Percentiles rank a stretch among this genome's conserved stretches.
These are phyloP conservation scores for Synodontis membranacea DNA, from an alignment of 2,113 vertebrate genomes.

Conservation along the genomic window DNA sequence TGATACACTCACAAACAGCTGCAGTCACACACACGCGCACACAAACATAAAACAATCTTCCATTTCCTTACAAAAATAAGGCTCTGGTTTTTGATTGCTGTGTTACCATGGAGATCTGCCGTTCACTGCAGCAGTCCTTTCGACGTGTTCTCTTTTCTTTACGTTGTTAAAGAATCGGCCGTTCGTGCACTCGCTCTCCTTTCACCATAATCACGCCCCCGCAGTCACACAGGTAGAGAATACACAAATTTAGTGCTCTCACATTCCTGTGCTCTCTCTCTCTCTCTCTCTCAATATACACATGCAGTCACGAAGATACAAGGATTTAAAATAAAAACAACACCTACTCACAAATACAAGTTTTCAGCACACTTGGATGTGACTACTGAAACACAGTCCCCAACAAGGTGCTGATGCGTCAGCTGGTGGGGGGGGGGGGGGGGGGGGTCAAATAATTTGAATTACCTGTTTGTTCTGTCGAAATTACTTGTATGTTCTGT, in stretches of 20 bases:
- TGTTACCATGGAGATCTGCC: constrained; percentile 71
- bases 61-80: constrained; percentile 35
- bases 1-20: constrained; percentile 19
- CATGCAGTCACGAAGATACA: constrained; percentile 38
- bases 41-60: constrained; percentile 34
- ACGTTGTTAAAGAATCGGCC: constrained; percentile 46
- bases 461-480: neutral
- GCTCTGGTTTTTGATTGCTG: constrained; percentile 55
- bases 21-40: constrained; percentile 38
- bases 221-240: constrained; percentile 22
- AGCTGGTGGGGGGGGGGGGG: neutral
- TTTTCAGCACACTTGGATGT: neutral
- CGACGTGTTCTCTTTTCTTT: constrained; percentile 44
- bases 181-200: constrained; percentile 19
- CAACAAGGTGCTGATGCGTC: neutral
- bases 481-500: neutral
- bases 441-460: neutral
- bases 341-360: constrained; percentile 21
- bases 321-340: constrained; percentile 53
- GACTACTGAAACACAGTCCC: neutral
- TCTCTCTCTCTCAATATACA: constrained; percentile 10
- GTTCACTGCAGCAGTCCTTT: constrained; percentile 59
- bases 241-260: constrained; percentile 20
- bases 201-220: constrained; percentile 18
- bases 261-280: neutral